Evolutionary conservation across 1,140 invertebrate species (phyloP).

Genomic region (Drosophila funebris): DNA sequence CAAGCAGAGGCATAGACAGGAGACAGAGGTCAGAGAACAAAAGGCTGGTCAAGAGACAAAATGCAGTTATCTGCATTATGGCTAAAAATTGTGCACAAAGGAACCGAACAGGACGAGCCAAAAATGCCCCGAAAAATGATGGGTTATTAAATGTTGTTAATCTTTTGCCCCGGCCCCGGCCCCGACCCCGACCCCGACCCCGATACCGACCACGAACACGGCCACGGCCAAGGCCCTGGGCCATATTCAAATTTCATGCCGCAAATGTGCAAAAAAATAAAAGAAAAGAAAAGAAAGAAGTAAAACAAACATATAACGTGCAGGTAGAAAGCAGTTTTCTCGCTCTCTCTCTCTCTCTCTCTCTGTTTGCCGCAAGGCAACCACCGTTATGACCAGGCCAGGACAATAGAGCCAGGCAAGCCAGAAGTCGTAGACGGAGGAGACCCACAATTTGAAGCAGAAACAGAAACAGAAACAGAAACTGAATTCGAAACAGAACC

Average conservation of each 20-base stretch:
- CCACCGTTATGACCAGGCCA: slow-evolving; percentile 54
- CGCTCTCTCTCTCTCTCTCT: not conserved
- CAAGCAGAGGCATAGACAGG: not conserved
- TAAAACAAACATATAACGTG: slow-evolving; percentile 16
- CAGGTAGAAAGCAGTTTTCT: slow-evolving; percentile 20
- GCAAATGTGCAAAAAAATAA: slow-evolving; percentile 27
- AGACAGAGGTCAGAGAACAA: slow-evolving; percentile 19
- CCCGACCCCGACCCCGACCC: not conserved
- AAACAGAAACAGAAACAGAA: not conserved
- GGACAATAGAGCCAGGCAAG: slow-evolving; percentile 45
- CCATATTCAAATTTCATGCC: slow-evolving; percentile 71
- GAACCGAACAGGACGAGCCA: slow-evolving; percentile 22
- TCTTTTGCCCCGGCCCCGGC: slow-evolving; percentile 41
- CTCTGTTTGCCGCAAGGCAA: slow-evolving; percentile 26
- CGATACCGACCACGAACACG: too few species aligned
- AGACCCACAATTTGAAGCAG: not conserved
- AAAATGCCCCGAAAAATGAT: slow-evolving; percentile 64
- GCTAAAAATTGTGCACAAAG: slow-evolving; percentile 51
- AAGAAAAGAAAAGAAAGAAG: slow-evolving; percentile 2
- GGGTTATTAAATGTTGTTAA: slow-evolving; percentile 82
- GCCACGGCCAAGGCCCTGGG: not conserved
- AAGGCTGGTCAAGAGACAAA: slow-evolving; percentile 41
- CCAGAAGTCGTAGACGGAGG: not conserved
- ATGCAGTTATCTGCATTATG: slow-evolving; percentile 71
- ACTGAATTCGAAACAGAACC: not conserved